Percentiles rank a stretch among this genome's conserved stretches.
phyloP scores from a whole-genome alignment of 1,140 invertebrate genomes.

The Drosophila teissieri region DNA sequence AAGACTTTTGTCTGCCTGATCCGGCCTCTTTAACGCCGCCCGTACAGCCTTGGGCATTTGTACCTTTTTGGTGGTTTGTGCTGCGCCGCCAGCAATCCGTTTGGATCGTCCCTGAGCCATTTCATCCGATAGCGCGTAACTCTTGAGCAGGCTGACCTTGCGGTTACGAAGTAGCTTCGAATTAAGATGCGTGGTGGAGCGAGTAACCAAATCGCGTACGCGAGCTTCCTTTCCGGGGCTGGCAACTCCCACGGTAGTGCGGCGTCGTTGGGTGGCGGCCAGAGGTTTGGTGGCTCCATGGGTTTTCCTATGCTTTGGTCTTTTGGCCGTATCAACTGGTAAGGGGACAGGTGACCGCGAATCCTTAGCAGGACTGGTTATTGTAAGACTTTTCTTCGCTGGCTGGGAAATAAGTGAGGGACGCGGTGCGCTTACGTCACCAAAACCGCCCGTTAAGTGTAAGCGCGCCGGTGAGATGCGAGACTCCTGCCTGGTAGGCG shows the following conservation, averaged over 20 bases:
- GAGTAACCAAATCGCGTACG: slow-evolving; percentile 60
- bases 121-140: slow-evolving; percentile 55
- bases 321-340: background rate
- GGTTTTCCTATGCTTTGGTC: slow-evolving; percentile 4
- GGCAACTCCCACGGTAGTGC: slow-evolving; percentile 31
- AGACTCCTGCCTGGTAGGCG: background rate
- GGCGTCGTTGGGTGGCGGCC: slow-evolving; percentile 21
- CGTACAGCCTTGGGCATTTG: slow-evolving; percentile 3
- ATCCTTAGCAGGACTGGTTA: background rate
- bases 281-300: slow-evolving; percentile 1
- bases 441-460: background rate
- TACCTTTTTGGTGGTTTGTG: slow-evolving; percentile 8
- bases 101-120: slow-evolving; percentile 23
- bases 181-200: slow-evolving; percentile 64
- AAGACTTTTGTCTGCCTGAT: slow-evolving; percentile 9
- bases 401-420: slow-evolving; percentile 5
- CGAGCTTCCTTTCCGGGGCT: slow-evolving; percentile 1
- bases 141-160: slow-evolving; percentile 66
- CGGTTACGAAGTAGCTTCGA: slow-evolving; percentile 70
- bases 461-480: background rate
- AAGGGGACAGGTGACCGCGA: background rate
- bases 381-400: background rate
- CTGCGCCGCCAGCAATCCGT: slow-evolving; percentile 44
- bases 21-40: background rate
- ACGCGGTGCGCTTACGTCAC: slow-evolving; percentile 1